These are phyloP conservation scores for Tangara arthus DNA, from an alignment of 2,797 vertebrate species.

Conservation along the genomic window DNA sequence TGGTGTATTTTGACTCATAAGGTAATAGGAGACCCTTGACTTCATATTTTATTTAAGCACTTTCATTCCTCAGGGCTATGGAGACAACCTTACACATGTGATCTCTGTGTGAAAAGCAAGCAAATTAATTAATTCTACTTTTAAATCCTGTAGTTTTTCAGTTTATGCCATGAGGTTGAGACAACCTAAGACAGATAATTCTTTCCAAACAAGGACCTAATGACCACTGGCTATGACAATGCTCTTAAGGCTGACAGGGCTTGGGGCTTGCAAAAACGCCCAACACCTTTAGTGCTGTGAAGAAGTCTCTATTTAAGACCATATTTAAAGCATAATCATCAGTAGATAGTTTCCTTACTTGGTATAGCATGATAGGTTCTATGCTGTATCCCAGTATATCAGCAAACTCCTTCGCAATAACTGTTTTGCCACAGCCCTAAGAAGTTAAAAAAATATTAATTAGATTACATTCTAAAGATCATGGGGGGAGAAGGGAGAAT, in stretches of 20 bases:
- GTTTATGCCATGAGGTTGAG: background rate
- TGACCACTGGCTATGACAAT: background rate
- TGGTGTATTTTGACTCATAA: background rate
- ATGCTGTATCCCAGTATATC: slow-evolving; percentile 87
- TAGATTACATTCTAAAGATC: background rate
- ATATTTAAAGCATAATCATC: background rate
- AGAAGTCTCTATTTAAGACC: background rate
- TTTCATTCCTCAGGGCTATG: background rate
- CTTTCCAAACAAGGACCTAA: background rate
- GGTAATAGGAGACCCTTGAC: background rate
- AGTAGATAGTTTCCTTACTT: slow-evolving; percentile 76
- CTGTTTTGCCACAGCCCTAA: slow-evolving; percentile 95
- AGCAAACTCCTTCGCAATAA: slow-evolving; percentile 89
- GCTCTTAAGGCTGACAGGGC: background rate
- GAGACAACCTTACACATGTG: background rate
- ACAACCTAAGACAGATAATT: background rate
- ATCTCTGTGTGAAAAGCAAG: background rate
- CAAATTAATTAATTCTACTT: background rate
- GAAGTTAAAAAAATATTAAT: slow-evolving; percentile 33
- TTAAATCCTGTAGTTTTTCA: background rate
- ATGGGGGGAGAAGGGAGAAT: background rate
- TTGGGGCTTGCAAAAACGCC: background rate
- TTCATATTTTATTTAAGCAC: background rate
- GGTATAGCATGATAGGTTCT: slow-evolving; percentile 95
- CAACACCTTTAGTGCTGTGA: background rate